Evolutionary conservation across 2,797 vertebrate genomes (phyloP).

Genomic region (Macropus fuliginosus): DNA sequence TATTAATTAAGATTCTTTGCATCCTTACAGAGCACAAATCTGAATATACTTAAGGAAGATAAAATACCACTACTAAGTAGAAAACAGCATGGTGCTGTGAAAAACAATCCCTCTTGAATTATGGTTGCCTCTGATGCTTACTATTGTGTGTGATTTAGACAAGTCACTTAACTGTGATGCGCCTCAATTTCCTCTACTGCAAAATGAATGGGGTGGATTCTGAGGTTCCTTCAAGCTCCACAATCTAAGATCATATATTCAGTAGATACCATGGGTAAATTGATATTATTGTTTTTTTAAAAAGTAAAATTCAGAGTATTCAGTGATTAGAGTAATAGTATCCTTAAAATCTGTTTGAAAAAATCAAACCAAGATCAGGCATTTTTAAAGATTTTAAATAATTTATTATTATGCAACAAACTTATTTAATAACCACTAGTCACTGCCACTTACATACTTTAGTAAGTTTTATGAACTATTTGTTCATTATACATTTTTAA

Average conservation of each 20-base stretch:
- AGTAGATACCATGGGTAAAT: neutral
- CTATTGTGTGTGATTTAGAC: neutral
- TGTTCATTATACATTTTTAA: conserved; percentile 47
- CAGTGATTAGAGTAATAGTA: neutral
- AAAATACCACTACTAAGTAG: neutral
- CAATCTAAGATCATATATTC: neutral
- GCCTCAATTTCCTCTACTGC: neutral
- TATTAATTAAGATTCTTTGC: neutral
- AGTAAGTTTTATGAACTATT: conserved; percentile 56
- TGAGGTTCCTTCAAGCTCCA: neutral
- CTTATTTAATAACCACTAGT: conserved; percentile 38
- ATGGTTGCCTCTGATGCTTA: neutral
- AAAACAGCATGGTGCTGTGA: neutral
- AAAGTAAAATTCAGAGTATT: conserved; percentile 4
- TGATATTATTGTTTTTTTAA: neutral
- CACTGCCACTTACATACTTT: conserved; percentile 4
- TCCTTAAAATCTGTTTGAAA: neutral
- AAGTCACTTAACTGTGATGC: neutral
- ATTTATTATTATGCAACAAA: conserved; percentile 39
- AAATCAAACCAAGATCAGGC: conserved; percentile 46
- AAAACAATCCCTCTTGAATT: neutral
- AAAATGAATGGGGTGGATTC: neutral
- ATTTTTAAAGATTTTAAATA: conserved; percentile 38
- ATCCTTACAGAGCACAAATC: neutral
- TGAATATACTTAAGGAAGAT: neutral